Base-by-base conservation (phyloP, 2,888 invertebrate species). In the Epirrhoe alternata region DNA sequence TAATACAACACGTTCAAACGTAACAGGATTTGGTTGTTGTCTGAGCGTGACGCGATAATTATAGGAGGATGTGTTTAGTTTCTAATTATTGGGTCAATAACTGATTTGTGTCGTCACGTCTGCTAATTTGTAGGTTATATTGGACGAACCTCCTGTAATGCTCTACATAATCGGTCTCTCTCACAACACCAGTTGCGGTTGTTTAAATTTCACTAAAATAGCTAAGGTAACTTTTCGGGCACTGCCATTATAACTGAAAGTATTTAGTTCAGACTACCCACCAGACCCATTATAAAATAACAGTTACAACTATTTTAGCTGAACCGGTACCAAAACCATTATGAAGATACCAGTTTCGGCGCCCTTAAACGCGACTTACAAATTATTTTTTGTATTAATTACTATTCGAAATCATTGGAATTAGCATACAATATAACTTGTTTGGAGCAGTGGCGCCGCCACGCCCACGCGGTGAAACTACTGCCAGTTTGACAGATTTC, bases 381-480 rank as follows among this genome's bases (percentile, higher is more conserved):
- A 83, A 82, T 78, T 77, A 82, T 85, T 83, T 86, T 87, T 83
- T 89, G 79, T 82, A 81, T 84, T 88, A 86, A 88, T 91, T 87
- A 87, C 86, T 86, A 87, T 91, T 90, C 85, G 70, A 88, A 84
- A 82, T 84, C 77, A 81, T 81, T 71, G 74, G 77, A 81, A 88
- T 89, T 88, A 86, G 86, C 92, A 92, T 92, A 92, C 92, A 92
- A 92, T 92, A 90, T 89, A 84, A 86, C 82, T 77, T 74, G 78
- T 79, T 78, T 72, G 75, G 80, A 79, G 72, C 75, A 67, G 78
- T 83, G 88, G 87, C 88, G 88, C 87, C 87, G 79, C 65, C n/a
- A 75, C 87, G 72, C 88, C 88, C 70, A 88, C 88, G 79, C 70
- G 62, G 64, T 66, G 66, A 54, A 62, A 70, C 68, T 65, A 58